Conservation (phyloP, 2,113 vertebrate species). For the Beaufortia kweichowensis region DNA sequence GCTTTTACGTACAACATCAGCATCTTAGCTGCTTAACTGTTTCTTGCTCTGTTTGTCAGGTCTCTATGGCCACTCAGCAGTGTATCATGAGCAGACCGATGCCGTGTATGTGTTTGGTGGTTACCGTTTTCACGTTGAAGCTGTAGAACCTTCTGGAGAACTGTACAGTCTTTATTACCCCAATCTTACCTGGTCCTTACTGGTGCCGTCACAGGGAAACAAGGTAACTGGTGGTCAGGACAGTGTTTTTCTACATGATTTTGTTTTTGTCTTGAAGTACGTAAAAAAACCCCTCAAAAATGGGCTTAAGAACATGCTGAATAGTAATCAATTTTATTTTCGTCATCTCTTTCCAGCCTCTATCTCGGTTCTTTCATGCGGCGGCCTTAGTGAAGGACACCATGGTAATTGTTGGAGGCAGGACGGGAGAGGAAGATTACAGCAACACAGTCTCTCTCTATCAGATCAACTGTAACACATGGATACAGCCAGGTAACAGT, state of each 20-base stretch:
- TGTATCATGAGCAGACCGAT: constrained; percentile 87
- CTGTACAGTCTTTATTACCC: constrained; percentile 89
- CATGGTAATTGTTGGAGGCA: constrained; percentile 87
- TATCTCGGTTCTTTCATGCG: constrained; percentile 85
- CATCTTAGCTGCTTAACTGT: too few species aligned
- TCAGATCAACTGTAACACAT: constrained; percentile 89
- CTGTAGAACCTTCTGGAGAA: constrained; percentile 85
- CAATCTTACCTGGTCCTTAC: constrained; percentile 87
- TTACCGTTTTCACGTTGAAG: constrained; percentile 87
- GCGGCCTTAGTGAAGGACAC: constrained; percentile 84
- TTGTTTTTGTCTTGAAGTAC: too few species aligned
- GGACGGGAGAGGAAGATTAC: constrained; percentile 83
- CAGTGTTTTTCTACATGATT: neutral
- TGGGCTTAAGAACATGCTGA: neutral
- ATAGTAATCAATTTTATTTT: too few species aligned
- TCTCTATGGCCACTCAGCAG: constrained; percentile 86
- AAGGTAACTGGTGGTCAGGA: constrained; percentile 74
- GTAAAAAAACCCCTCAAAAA: too few species aligned
- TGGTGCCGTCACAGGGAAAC: constrained; percentile 85
- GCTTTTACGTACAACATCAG: too few species aligned
- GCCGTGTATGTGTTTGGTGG: constrained; percentile 91
- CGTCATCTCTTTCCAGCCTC: constrained; percentile 68
- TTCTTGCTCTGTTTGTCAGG: constrained; percentile 63
- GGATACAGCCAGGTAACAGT: constrained; percentile 80
- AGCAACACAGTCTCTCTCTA: constrained; percentile 85